Base-by-base conservation (phyloP, 1,140 invertebrate genomes). In the Ectropis grisescens region DNA sequence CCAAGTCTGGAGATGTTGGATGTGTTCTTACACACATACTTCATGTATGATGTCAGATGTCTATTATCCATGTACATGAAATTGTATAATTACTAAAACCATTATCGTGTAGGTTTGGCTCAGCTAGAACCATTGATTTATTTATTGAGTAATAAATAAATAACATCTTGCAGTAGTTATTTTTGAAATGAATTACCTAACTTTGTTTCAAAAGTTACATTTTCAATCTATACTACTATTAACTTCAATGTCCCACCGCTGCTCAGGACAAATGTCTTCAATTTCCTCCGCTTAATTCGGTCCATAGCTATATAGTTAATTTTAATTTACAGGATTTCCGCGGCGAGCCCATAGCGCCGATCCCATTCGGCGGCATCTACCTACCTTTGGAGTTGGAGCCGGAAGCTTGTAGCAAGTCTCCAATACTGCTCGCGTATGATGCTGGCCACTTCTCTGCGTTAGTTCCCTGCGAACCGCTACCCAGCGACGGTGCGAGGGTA, bases 291-390 rank as follows among this genome's bases (percentile, higher is more conserved):
- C 13, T n/a, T n/a, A n/a, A n/a, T n/a, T n/a, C n/a, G n/a, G n/a
- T n/a, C n/a, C n/a, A n/a, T n/a, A n/a, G n/a, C n/a, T n/a, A n/a
- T n/a, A n/a, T n/a, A n/a, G n/a, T n/a, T n/a, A n/a, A n/a, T n/a
- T n/a, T n/a, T 8, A 19, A 19, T 19, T 19, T 19, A 0, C 42
- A 89, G 78, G 91, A 93, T 72, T 89, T 90, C 41, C 88, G 90
- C 46, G 94, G 94, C 10, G 92, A 94, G 43, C 91, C 93, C 7
- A 85, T 97, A 53, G 92, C 94, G 6, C 94, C 95, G 0, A 95
- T 96, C 45, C 91, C 92, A 2, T 96, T 97, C 82, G 94, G 94
- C 31, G 95, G 94, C 9, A 89, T 96, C 30, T 97, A 96, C 74
- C 82, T 96, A 7, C 94, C 94, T 0, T 64, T 95, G 19, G 93